phyloP scores from a whole-genome alignment of 2,888 invertebrate genomes.

The Habroteleia sp. region DNA sequence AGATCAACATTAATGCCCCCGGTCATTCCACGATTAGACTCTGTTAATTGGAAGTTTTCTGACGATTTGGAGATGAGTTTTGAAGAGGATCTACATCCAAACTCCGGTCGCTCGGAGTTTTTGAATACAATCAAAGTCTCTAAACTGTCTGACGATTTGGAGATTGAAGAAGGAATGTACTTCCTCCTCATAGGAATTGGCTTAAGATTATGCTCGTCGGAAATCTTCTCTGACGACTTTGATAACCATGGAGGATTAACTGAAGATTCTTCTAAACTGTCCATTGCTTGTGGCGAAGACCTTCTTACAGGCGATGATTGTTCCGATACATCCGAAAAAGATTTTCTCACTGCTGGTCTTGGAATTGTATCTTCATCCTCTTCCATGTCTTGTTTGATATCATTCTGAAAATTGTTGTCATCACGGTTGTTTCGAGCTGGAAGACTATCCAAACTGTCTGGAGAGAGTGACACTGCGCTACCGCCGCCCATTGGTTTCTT shows the following conservation, averaged over 20 bases:
- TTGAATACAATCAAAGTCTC: conserved; percentile 72
- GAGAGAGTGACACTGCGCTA: conserved; percentile 74
- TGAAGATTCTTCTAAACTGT: conserved; percentile 72
- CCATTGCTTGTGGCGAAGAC: conserved; percentile 72
- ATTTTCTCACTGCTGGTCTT: conserved; percentile 56
- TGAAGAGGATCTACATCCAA: conserved; percentile 38
- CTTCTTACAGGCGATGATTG: conserved; percentile 64
- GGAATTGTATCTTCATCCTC: conserved; percentile 28
- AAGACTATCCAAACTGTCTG: conserved; percentile 76
- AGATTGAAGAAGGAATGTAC: conserved; percentile 72
- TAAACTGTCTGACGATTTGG: conserved; percentile 76
- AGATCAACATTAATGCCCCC: conserved; percentile 65
- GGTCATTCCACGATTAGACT: neutral
- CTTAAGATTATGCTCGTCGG: conserved; percentile 65
- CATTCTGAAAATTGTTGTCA: conserved; percentile 10
- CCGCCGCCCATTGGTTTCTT: conserved; percentile 64
- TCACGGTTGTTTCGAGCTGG: conserved; percentile 45
- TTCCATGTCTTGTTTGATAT: conserved; percentile 64
- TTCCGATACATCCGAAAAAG: conserved; percentile 73
- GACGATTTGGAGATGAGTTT: conserved; percentile 77
- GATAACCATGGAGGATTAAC: conserved; percentile 69
- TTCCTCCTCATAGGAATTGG: conserved; percentile 68
- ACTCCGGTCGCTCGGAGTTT: conserved; percentile 61
- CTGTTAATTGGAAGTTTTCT: conserved; percentile 71
- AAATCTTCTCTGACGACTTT: conserved; percentile 76